phyloP scores from a whole-genome alignment of 1,140 invertebrate genomes.

The Rhizoglyphus robini region DNA sequence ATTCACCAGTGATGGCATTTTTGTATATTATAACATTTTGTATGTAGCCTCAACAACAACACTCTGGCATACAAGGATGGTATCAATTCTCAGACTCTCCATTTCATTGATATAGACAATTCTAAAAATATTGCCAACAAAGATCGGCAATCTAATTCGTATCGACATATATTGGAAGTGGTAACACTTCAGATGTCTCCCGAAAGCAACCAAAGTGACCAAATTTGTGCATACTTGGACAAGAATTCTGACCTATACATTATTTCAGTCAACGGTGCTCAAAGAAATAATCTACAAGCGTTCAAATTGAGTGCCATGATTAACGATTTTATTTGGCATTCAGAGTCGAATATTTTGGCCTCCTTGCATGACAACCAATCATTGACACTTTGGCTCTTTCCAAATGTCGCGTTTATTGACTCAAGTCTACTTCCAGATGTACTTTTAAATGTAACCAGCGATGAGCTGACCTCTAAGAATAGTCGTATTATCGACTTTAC shows the following conservation, averaged over 20 bases:
- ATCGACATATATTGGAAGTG: conserved; percentile 44
- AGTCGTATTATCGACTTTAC: conserved; percentile 60
- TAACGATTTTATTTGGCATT: conserved; percentile 64
- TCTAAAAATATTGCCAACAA: conserved; percentile 39
- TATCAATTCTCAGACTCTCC: conserved; percentile 61
- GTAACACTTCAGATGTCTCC: conserved; percentile 54
- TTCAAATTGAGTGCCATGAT: conserved; percentile 65
- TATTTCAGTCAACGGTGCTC: not conserved
- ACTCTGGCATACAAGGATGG: conserved; percentile 67
- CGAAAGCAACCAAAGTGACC: conserved; percentile 55
- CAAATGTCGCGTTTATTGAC: conserved; percentile 57
- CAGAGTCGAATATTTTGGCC: conserved; percentile 63
- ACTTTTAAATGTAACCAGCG: conserved; percentile 48
- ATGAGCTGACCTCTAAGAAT: conserved; percentile 43
- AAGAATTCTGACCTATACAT: conserved; percentile 58
- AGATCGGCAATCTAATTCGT: conserved; percentile 36
- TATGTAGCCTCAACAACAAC: conserved; percentile 55
- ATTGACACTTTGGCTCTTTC: conserved; percentile 73
- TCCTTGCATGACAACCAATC: conserved; percentile 56
- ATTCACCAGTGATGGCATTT: too few relatives aligned
- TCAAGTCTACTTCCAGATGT: conserved; percentile 51
- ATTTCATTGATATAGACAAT: conserved; percentile 65
- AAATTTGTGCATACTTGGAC: conserved; percentile 64
- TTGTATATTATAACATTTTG: too few relatives aligned
- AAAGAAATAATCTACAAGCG: conserved; percentile 42